Percentiles rank a stretch among this genome's conserved stretches.
phyloP scores from a whole-genome alignment of 2,888 invertebrate species.

The Omphaloscelis lunosa region DNA sequence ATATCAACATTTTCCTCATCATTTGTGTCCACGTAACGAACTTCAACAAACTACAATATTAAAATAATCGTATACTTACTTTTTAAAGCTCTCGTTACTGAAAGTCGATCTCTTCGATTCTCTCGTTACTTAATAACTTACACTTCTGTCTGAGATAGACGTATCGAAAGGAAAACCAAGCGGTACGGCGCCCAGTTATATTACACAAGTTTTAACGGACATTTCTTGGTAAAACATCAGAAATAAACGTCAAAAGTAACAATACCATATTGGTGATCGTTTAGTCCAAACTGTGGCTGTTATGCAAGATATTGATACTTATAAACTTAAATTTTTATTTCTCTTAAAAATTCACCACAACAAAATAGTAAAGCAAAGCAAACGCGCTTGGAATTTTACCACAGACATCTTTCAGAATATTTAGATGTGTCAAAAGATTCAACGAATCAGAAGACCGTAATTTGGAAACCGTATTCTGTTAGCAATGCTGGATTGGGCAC shows the following conservation, averaged over 20 bases:
- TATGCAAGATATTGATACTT: constrained; percentile 40
- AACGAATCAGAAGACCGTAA: constrained; percentile 36
- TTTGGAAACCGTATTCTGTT: neutral
- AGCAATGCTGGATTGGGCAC: constrained; percentile 14
- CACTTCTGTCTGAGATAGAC: constrained; percentile 18
- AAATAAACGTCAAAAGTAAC: constrained; percentile 10
- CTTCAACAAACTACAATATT: neutral
- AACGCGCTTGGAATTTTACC: constrained; percentile 62
- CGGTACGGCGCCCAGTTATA: constrained; percentile 47
- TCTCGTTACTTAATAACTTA: constrained; percentile 20
- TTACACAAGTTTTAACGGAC: constrained; percentile 37
- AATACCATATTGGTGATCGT: constrained; percentile 19
- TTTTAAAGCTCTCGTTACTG: constrained; percentile 19
- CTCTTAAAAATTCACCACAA: constrained; percentile 62
- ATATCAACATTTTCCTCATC: constrained; percentile 52
- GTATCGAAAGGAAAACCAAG: constrained; percentile 55
- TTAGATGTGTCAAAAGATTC: constrained; percentile 34
- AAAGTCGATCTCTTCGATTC: constrained; percentile 27
- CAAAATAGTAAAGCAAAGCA: constrained; percentile 62
- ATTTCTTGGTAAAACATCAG: constrained; percentile 21
- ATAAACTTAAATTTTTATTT: constrained; percentile 58
- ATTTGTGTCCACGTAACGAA: constrained; percentile 42
- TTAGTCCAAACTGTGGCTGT: constrained; percentile 17
- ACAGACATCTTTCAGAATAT: constrained; percentile 49
- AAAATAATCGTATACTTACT: constrained; percentile 42